Conservation (phyloP, 2,888 invertebrate genomes). For the Erynnis tages region DNA sequence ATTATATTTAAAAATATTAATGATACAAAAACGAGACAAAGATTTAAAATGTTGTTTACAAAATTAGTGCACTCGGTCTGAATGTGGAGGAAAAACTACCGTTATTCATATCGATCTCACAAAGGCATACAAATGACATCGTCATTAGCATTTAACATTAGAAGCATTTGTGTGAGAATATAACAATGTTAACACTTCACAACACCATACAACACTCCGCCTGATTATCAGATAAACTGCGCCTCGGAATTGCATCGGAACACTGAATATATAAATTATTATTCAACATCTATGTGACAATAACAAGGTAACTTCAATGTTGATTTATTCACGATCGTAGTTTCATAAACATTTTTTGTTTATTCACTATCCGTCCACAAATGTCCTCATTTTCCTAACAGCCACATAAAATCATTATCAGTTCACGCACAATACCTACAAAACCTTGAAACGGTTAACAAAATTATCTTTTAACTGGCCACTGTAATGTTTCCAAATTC, state of each 20-base stretch:
- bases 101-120: not conserved
- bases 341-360: not conserved
- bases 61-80: not conserved
- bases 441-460: constrained; percentile 3
- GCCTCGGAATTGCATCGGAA: no score
- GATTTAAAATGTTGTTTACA: not conserved
- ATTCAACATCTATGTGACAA: not conserved
- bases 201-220: no score
- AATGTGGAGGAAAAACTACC: not conserved
- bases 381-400: no score
- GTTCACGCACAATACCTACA: not conserved
- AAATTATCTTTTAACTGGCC: not conserved
- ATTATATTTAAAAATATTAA: no score
- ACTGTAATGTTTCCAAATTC: not conserved
- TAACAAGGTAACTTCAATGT: not conserved
- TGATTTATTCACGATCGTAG: not conserved
- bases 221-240: not conserved
- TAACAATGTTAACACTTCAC: not conserved
- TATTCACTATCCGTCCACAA: not conserved
- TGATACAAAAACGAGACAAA: not conserved
- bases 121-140: not conserved
- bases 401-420: not conserved
- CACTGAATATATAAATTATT: not conserved
- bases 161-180: not conserved
- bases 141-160: constrained; percentile 1